phyloP scores from a whole-genome alignment of 2,888 invertebrate species.

The Idaea biselata region DNA sequence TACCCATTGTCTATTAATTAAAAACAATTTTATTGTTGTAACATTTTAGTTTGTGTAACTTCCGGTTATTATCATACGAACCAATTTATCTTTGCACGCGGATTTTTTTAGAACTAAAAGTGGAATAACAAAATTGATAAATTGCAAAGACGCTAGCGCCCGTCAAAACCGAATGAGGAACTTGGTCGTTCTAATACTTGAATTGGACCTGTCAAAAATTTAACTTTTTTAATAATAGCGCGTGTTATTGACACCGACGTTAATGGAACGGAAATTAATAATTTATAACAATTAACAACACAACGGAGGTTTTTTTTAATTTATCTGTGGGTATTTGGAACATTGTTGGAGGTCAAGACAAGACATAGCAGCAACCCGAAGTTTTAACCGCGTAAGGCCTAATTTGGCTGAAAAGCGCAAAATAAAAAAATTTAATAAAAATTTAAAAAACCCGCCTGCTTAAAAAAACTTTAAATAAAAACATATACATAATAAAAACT shows the following conservation, averaged over 20 bases:
- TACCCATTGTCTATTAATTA: conserved; percentile 19
- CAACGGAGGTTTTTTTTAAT: conserved; percentile 5
- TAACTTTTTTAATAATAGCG: not conserved
- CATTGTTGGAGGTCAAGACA: conserved; percentile 5
- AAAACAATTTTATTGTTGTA: conserved; percentile 26
- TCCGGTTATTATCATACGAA: conserved; percentile 26
- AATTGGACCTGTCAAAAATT: conserved; percentile 7
- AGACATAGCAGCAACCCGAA: not conserved
- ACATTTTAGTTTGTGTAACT: conserved; percentile 27
- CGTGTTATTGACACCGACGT: not conserved
- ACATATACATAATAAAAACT: too few relatives aligned
- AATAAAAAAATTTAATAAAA: too few relatives aligned
- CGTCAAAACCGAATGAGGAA: not conserved
- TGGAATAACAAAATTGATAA: not conserved
- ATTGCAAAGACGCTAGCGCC: not conserved
- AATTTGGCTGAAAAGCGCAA: too few relatives aligned
- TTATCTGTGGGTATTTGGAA: not conserved
- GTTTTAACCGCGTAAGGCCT: too few relatives aligned
- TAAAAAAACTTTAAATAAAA: too few relatives aligned
- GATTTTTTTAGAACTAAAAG: not conserved
- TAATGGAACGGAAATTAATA: conserved; percentile 13
- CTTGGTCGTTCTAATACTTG: not conserved
- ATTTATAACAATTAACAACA: conserved; percentile 10
- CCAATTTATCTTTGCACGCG: conserved; percentile 1
- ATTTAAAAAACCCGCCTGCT: too few relatives aligned